Evolutionary conservation across 2,888 invertebrate species (phyloP), one percentile per base, ranked within the genome.

Genomic region (Drosophila tanythrix): DNA sequence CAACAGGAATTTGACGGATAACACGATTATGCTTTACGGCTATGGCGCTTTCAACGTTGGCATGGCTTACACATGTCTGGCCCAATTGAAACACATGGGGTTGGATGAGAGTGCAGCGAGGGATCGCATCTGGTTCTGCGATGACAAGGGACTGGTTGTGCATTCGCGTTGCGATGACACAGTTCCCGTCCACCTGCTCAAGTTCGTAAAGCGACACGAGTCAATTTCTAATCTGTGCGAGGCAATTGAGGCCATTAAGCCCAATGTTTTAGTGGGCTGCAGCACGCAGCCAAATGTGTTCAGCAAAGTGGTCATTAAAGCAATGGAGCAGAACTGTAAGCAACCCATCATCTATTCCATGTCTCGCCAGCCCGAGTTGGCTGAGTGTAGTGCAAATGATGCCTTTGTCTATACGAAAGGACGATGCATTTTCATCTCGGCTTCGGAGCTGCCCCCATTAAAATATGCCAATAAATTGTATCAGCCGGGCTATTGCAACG

Each of bases 391-490:
- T 0, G 77, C 85, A 2, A 57, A 90, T 0, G 76, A 80, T 8
- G 90, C 87, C 2, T 90, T 76, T 7, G 64, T 75, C 7, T 61
- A 80, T n/a, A 87, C 87, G 2, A 90, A 88, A 33, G 87, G 87
- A 0, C 71, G 70, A 5, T 87, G 87, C 69, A 56, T 88, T 3
- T 87, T 80, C 33, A 70, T 82, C 2, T 61, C 87, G 7, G 70
- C 61, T 1, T 6, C 33, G 0, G 2, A 7, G 4, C 25, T 77
- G 58, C 79, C 80, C 6, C 62, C 70, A 0, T 2, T 89, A 6
- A 89, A 88, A 36, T 87, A 87, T 52, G 87, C 74, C 51, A 90
- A 89, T 33, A 90, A 78, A 25, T 61, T 52, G 60, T 87, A 88
- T 40, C 69, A 75, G 48, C 83, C 86, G 6, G 78, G 80, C 7